Percentiles rank a stretch among this genome's conserved stretches.
phyloP scores from a whole-genome alignment of 1,140 invertebrate genomes.

The Caerostris darwini region DNA sequence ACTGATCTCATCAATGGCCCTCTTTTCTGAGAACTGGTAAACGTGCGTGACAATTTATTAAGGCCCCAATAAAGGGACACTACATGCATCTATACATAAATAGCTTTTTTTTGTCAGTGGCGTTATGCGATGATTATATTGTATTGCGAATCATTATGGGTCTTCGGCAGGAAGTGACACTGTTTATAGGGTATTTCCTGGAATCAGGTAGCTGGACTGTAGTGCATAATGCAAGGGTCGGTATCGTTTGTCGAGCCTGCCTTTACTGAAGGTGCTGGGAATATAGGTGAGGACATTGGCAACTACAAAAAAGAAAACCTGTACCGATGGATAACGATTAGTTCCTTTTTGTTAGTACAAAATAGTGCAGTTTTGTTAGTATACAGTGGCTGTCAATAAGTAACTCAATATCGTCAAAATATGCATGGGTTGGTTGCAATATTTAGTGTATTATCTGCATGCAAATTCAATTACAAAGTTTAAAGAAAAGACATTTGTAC shows the following conservation, averaged over 20 bases:
- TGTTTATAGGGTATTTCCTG: slow-evolving; percentile 34
- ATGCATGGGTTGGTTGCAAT: too few species aligned
- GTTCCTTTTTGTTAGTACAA: too few species aligned
- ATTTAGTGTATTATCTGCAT: too few species aligned
- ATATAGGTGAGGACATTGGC: too few species aligned
- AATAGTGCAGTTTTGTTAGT: too few species aligned
- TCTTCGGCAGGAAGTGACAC: slow-evolving; percentile 14
- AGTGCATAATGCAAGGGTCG: slow-evolving; percentile 9
- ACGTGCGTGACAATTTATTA: slow-evolving; percentile 46
- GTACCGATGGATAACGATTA: too few species aligned
- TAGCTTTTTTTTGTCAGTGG: background rate
- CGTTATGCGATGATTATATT: slow-evolving; percentile 55
- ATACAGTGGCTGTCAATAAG: too few species aligned
- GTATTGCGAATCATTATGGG: slow-evolving; percentile 53
- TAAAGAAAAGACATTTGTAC: too few species aligned
- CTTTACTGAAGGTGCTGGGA: background rate
- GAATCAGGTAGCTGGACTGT: slow-evolving; percentile 46
- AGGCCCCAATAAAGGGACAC: slow-evolving; percentile 40
- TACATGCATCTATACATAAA: slow-evolving; percentile 24
- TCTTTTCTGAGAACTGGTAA: background rate
- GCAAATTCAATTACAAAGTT: too few species aligned
- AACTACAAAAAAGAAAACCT: too few species aligned
- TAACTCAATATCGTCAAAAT: too few species aligned
- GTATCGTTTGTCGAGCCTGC: background rate
- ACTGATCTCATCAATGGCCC: background rate